phyloP scores from a whole-genome alignment of 2,113 vertebrate species.

The Thinocorus orbignyianus region DNA sequence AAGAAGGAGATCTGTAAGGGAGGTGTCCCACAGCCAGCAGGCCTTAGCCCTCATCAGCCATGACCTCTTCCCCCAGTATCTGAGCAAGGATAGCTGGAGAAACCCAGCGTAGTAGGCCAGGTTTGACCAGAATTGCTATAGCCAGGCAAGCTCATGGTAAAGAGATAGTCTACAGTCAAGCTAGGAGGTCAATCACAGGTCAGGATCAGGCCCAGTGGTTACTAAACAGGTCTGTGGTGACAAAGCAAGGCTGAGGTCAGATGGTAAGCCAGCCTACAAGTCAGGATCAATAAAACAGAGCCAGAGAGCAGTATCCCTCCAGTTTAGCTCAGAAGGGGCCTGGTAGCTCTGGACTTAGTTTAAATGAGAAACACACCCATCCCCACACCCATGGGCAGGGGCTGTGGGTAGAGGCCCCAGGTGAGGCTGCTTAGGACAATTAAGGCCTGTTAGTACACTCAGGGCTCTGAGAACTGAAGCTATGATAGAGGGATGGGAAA shows the following conservation, averaged over 20 bases:
- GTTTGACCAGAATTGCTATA: not conserved
- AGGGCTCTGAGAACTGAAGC: not conserved
- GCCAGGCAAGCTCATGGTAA: not conserved
- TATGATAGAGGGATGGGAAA: not conserved
- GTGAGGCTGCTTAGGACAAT: not conserved
- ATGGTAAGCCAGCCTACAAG: not conserved
- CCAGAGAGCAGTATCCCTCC: not conserved
- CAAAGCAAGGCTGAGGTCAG: not conserved
- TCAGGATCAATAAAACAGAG: not conserved
- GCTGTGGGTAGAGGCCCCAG: not conserved
- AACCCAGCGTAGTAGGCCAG: accelerated
- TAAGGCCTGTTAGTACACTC: not conserved
- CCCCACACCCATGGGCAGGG: not conserved
- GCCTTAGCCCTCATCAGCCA: not conserved
- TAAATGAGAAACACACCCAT: not conserved
- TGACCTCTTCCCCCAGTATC: not conserved
- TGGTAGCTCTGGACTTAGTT: not conserved
- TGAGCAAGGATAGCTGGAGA: not conserved
- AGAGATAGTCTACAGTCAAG: not conserved
- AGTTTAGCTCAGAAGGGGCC: accelerated
- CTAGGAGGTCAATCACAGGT: not conserved
- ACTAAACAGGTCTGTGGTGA: not conserved
- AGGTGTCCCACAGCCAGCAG: not conserved
- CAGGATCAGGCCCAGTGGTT: not conserved
- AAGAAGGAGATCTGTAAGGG: not conserved